Conservation (phyloP, 1,140 invertebrate species). For the Ceratitis capitata region DNA sequence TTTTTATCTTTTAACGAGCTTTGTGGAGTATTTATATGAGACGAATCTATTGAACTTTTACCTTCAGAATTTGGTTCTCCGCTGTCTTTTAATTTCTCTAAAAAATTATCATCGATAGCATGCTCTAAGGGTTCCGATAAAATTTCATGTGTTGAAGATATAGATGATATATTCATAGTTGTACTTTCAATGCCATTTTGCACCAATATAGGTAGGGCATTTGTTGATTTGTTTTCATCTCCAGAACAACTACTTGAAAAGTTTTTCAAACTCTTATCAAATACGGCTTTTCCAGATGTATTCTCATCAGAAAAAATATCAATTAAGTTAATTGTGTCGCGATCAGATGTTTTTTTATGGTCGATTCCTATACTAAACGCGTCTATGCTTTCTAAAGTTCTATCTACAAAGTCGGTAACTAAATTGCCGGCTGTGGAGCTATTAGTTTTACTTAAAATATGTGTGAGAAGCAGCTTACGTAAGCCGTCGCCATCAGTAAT, state of each 20-base stretch:
- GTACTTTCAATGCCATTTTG: background rate
- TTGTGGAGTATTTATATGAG: background rate
- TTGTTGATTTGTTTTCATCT: background rate
- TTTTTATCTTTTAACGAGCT: background rate
- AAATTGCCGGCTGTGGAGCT: constrained; percentile 39
- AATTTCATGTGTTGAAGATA: background rate
- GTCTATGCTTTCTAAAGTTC: constrained; percentile 46
- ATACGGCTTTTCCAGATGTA: background rate
- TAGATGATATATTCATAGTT: background rate
- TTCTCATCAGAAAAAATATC: background rate
- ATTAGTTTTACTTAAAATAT: background rate
- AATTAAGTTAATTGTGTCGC: background rate
- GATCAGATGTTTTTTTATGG: background rate
- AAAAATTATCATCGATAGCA: background rate
- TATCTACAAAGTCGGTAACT: constrained; percentile 50
- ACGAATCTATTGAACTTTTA: background rate
- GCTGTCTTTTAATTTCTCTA: background rate
- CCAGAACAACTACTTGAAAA: background rate
- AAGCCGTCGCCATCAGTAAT: constrained; percentile 42
- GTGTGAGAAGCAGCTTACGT: background rate
- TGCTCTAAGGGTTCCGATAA: background rate
- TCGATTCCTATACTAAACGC: background rate
- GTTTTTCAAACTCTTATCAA: background rate
- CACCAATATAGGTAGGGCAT: background rate
- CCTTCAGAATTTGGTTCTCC: background rate